Conservation (phyloP, 2,797 vertebrate genomes). For the Streptopelia turtur region DNA sequence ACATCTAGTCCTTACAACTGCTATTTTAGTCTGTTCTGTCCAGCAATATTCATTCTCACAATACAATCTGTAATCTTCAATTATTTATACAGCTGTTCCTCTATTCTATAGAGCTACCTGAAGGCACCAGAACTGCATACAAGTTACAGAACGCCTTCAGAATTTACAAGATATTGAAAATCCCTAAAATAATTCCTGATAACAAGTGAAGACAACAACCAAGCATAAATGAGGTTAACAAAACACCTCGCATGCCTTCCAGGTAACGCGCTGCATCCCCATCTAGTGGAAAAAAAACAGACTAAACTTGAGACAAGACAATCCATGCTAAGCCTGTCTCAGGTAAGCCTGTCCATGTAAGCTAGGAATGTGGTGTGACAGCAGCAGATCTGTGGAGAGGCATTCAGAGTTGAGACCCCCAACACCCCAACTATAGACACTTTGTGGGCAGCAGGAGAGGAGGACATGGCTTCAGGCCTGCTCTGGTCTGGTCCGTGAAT, state of each 20-base stretch:
- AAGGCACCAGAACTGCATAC: neutral
- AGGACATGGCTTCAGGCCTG: neutral
- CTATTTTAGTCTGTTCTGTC: neutral
- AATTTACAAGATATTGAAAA: neutral
- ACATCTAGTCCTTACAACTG: neutral
- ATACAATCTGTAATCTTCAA: neutral
- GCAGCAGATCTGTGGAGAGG: too few relatives aligned
- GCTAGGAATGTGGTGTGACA: neutral
- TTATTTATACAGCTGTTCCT: neutral
- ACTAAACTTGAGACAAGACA: neutral
- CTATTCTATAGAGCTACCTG: neutral
- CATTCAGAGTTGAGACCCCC: neutral
- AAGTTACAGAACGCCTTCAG: neutral
- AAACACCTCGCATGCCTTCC: neutral
- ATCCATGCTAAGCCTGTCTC: too few relatives aligned
- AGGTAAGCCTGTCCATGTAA: rapidly evolving
- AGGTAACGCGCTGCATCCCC: conserved; percentile 57
- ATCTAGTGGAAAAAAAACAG: conserved; percentile 70
- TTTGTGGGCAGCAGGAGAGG: neutral
- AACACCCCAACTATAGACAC: neutral
- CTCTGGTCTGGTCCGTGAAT: neutral
- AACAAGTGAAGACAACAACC: neutral
- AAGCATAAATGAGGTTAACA: neutral
- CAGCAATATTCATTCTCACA: neutral
- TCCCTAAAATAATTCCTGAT: neutral